Evolutionary conservation across 2,797 vertebrate genomes (phyloP).

Genomic region (Delichon dasypus): DNA sequence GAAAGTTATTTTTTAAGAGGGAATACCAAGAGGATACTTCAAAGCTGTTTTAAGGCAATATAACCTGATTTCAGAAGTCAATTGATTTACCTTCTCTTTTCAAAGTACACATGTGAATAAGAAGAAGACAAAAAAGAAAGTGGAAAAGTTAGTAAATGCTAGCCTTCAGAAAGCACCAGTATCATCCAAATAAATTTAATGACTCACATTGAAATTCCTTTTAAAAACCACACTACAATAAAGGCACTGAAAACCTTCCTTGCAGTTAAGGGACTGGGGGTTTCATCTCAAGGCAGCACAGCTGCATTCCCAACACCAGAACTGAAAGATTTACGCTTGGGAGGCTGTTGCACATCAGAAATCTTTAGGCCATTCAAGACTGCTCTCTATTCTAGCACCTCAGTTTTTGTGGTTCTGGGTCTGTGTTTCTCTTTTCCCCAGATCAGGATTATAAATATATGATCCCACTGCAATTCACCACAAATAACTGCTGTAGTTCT

Average conservation of each 20-base stretch:
- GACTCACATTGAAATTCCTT: not conserved
- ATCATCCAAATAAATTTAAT: not conserved
- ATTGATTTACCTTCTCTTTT: not conserved
- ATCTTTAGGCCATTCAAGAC: not conserved
- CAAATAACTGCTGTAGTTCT: not conserved
- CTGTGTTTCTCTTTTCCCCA: not conserved
- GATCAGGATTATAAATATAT: not conserved
- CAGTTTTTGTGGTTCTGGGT: not conserved
- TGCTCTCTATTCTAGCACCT: not conserved
- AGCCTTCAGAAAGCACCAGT: not conserved
- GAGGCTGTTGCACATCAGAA: not conserved
- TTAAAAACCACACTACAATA: not conserved
- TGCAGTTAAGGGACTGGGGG: not conserved
- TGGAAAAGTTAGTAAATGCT: not conserved
- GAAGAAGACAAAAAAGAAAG: not conserved
- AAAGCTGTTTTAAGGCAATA: not conserved
- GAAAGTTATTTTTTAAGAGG: not conserved
- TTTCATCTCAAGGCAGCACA: not conserved
- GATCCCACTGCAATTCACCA: not conserved
- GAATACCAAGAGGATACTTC: not conserved
- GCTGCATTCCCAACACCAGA: not conserved
- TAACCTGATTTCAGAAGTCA: not conserved
- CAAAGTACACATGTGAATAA: not conserved
- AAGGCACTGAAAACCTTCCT: not conserved
- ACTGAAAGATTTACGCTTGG: not conserved